Base-by-base conservation (phyloP, 2,797 vertebrate species). In the Schizopygopsis pylzovi region DNA sequence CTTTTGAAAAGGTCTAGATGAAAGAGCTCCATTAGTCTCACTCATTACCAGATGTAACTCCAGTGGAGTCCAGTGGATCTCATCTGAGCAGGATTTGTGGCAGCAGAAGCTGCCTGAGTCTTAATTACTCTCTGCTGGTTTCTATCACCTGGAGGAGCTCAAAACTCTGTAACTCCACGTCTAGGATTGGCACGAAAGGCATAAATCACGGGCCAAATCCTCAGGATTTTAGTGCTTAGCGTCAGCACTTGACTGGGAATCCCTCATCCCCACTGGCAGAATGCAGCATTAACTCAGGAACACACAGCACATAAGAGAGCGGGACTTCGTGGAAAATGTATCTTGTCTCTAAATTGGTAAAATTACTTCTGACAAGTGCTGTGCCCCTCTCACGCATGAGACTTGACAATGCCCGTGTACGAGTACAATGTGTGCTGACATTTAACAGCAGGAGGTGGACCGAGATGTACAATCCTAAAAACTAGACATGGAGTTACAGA, bases 201-300 rank as follows among this genome's bases (percentile, higher is more conserved):
- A 54, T 86, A 71, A 81, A 83, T 87, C 88, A 82, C 22, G 10
- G 56, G 67, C 83, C 76, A 89, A 89, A 89, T 87, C 83, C 83
- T 65, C 61, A 28, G 80, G 85, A 83, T 87, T 85, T 87, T 39
- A 85, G 82, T 59, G 81, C 83, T 87, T 87, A 89, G 83, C 80
- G n/a, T 85, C 80, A 83, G 81, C 79, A 79, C 88, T 85, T 70
- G 75, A 89, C 75, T 80, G 80, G 80, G 83, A 87, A 79, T 85
- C 83, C 83, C 81, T 75, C 85, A 84, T 78, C 67, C 83, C 82
- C 79, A 45, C 28, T 71, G 75, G 81, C 73, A 77, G 79, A 70
- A 77, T 85, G 72, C 22, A 45, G 76, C 81, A 85, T 82, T 82
- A 67, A 67, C 67, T 56, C 28, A 59, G 67, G 39, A 73, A 82